Conservation (phyloP, 37 sponge, comb jelly and placozoan genomes). For the Spongilla lacustris region DNA sequence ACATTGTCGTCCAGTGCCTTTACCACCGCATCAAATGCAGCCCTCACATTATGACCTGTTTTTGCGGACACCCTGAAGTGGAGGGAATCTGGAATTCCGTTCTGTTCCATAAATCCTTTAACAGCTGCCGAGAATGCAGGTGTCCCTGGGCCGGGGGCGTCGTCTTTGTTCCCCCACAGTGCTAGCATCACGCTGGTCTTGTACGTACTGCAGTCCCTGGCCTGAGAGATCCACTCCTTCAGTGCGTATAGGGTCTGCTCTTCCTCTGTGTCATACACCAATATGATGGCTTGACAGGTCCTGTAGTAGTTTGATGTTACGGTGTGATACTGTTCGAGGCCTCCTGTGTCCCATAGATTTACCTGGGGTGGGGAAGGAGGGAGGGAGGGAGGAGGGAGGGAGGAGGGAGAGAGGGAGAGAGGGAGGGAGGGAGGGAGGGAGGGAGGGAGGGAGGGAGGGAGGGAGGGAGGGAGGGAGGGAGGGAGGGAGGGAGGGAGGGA, state of each 20-base stretch:
- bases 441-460: too few species aligned
- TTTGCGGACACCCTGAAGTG: slow-evolving; percentile 14
- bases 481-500: too few species aligned
- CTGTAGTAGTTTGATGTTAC: slow-evolving; percentile 14
- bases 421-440: not conserved
- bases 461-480: too few species aligned
- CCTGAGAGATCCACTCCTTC: slow-evolving; percentile 11
- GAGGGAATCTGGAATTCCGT: not conserved
- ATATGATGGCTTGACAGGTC: slow-evolving; percentile 11
- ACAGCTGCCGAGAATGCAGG: not conserved
- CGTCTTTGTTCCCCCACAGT: slow-evolving; percentile 24
- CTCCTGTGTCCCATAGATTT: slow-evolving; percentile 20
- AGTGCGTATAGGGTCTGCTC: not conserved
- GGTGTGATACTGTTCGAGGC: slow-evolving; percentile 12
- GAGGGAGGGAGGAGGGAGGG: too few species aligned
- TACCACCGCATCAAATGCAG: not conserved
- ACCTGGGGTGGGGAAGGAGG: not conserved
- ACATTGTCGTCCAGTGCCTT: not conserved
- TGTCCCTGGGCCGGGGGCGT: not conserved
- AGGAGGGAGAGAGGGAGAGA: not conserved
- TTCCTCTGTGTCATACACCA: slow-evolving; percentile 17
- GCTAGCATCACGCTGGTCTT: slow-evolving; percentile 2
- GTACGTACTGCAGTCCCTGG: not conserved
- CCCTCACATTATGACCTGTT: slow-evolving; percentile 3
- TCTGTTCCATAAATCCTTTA: slow-evolving; percentile 8